Evolutionary conservation across 1,140 invertebrate species (phyloP).

Genomic region (Halesus radiatus): DNA sequence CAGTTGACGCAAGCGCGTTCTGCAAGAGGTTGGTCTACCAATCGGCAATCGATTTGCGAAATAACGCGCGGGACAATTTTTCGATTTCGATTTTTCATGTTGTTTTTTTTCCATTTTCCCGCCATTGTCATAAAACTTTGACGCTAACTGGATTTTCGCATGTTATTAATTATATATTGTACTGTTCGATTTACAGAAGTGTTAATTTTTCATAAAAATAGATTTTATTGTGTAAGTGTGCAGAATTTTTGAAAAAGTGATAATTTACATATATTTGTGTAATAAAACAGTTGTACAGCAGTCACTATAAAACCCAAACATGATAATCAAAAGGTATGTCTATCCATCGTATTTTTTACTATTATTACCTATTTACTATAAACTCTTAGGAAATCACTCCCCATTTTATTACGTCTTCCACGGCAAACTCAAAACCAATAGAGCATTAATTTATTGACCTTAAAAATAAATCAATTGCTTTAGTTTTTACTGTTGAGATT

Average conservation of each 20-base stretch:
- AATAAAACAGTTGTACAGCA: slow-evolving; percentile 14
- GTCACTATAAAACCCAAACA: not conserved
- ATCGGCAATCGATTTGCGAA: slow-evolving; percentile 14
- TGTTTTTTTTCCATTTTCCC: not conserved
- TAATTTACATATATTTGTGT: slow-evolving; percentile 12
- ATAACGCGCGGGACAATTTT: not conserved
- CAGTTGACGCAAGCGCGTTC: not conserved
- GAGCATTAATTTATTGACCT: too few species aligned
- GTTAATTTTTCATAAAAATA: too few species aligned
- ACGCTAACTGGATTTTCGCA: not conserved
- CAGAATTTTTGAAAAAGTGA: slow-evolving; percentile 10
- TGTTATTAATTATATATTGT: not conserved
- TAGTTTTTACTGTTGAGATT: not conserved
- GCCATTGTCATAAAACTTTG: not conserved
- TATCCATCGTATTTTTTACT: not conserved
- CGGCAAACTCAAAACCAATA: not conserved
- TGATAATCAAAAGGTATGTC: slow-evolving; percentile 19
- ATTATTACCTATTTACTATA: too few species aligned
- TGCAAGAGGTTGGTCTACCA: not conserved
- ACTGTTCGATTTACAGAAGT: not conserved
- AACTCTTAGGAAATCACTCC: not conserved
- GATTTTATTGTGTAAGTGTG: not conserved
- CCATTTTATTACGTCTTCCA: not conserved
- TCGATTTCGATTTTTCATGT: not conserved
- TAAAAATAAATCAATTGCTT: too few species aligned